These are phyloP conservation scores for Micronycteris hirsuta DNA, from an alignment of 2,113 vertebrate genomes.

Conservation along the genomic window DNA sequence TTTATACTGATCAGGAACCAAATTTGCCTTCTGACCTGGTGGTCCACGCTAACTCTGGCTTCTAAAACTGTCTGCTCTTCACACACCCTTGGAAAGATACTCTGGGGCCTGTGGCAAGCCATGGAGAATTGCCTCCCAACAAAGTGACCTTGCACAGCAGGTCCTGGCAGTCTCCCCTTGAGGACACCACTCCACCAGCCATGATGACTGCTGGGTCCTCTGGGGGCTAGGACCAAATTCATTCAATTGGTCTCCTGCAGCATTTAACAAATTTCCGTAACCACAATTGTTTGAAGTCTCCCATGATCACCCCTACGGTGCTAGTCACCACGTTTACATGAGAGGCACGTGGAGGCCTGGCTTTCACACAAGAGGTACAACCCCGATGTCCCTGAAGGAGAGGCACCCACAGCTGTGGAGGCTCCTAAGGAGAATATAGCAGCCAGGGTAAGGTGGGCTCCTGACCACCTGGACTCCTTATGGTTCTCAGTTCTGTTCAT, in stretches of 20 bases:
- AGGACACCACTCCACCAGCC: not conserved
- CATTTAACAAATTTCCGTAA: not conserved
- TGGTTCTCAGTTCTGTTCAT: not conserved
- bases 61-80: not conserved
- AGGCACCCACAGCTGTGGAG: not conserved
- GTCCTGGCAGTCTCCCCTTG: not conserved
- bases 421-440: not conserved
- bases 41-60: not conserved
- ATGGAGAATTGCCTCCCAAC: not conserved
- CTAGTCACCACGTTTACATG: not conserved
- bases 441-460: not conserved
- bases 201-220: not conserved
- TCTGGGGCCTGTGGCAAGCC: not conserved
- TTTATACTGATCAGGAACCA: not conserved
- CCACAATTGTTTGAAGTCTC: not conserved
- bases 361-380: not conserved
- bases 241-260: not conserved
- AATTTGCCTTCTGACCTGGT: not conserved
- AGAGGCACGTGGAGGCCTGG: not conserved
- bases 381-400: not conserved
- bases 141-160: not conserved
- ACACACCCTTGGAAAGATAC: not conserved
- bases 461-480: not conserved
- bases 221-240: not conserved
- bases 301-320: not conserved